A percentile compares a stretch with the other conserved stretches of the same genome.
These are phyloP conservation scores for Epizoanthus ramosus DNA, from an alignment of 92 coral and sea anemone genomes.

Conservation along the genomic window DNA sequence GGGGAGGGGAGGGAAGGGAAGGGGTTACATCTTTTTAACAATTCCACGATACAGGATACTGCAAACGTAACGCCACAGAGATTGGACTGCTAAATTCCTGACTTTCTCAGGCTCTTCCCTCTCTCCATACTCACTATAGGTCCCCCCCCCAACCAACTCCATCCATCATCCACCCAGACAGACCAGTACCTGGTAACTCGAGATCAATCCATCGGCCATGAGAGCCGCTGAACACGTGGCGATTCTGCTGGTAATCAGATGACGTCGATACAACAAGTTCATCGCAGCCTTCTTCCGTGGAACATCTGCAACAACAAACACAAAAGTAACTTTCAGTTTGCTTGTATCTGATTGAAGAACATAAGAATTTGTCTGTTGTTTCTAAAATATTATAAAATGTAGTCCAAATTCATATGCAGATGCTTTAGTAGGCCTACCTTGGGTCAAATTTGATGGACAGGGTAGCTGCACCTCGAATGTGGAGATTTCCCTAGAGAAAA, in stretches of 20 bases:
- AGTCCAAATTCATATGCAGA: no score
- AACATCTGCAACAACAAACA: constrained; percentile 63
- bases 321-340: background rate
- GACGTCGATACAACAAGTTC: constrained; percentile 88
- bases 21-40: no score
- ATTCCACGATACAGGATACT: no score
- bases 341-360: background rate
- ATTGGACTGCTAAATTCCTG: no score
- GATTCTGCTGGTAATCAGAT: constrained; percentile 81
- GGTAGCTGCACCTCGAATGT: constrained; percentile 92
- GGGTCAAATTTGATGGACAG: constrained; percentile 94
- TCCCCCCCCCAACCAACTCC: background rate
- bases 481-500: constrained; percentile 77
- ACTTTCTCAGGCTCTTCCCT: no score
- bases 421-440: constrained; percentile 56
- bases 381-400: background rate
- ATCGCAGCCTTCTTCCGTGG: constrained; percentile 96
- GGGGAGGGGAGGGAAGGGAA: no score
- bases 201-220: constrained; percentile 93
- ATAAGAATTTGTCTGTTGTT: background rate
- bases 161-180: background rate
- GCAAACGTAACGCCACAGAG: no score
- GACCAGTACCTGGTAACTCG: constrained; percentile 86
- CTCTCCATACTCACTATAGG: background rate
- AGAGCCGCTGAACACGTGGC: constrained; percentile 93